These are phyloP conservation scores for Gortyna flavago DNA, from an alignment of 2,888 invertebrate species.

Conservation along the genomic window DNA sequence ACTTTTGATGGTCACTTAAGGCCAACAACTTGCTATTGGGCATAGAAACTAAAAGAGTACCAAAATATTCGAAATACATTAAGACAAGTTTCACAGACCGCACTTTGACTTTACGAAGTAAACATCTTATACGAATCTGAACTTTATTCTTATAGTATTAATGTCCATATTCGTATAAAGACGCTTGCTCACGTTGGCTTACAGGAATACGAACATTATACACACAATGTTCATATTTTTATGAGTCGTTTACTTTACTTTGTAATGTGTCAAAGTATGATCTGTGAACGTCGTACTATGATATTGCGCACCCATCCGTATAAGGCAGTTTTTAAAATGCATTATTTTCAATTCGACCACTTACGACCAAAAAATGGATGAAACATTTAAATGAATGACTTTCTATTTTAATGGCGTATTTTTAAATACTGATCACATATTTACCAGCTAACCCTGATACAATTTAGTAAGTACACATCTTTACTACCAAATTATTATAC, in stretches of 20 bases:
- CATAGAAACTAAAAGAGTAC: not conserved
- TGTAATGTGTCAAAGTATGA: not conserved
- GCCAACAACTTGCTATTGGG: not conserved
- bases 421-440: conserved; percentile 60
- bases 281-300: not conserved
- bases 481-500: conserved; percentile 35
- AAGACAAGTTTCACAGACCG: not conserved
- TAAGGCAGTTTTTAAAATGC: conserved; percentile 43
- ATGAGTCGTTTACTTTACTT: not conserved
- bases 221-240: not conserved
- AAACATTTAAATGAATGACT: conserved; percentile 27
- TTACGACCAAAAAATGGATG: conserved; percentile 8
- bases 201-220: not conserved
- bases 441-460: conserved; percentile 45
- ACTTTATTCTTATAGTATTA: not conserved
- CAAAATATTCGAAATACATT: not conserved
- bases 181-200: not conserved
- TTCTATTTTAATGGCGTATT: conserved; percentile 43
- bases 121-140: not conserved
- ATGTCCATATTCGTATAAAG: not conserved
- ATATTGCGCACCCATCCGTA: conserved; percentile 5
- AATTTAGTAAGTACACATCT: conserved; percentile 46
- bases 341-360: conserved; percentile 9
- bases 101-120: not conserved
- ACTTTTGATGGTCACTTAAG: not conserved